Conservation (phyloP, 1,140 invertebrate species). For the Magallana angulata region DNA sequence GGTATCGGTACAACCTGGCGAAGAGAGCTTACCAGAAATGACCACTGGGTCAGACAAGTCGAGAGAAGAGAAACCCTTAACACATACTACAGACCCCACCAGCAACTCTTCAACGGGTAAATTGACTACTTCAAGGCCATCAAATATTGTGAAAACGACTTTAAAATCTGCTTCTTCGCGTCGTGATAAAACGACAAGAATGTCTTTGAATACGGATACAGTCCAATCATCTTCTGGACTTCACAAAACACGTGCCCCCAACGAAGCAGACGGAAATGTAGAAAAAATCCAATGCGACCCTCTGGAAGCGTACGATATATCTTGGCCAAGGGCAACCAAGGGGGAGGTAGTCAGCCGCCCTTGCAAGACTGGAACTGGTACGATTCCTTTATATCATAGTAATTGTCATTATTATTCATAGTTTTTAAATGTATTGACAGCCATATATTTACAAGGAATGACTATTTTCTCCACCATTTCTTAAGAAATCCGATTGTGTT, state of each 20-base stretch:
- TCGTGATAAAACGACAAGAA: neutral
- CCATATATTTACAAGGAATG: too few relatives aligned
- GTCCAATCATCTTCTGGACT: neutral
- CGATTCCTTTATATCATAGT: neutral
- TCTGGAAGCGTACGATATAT: constrained; percentile 43
- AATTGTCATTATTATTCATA: neutral
- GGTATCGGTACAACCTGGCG: neutral
- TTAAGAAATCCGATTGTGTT: too few relatives aligned
- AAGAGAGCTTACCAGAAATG: neutral
- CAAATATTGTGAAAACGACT: constrained; percentile 12
- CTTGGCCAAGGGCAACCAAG: constrained; percentile 42
- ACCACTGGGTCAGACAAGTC: neutral
- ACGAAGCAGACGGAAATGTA: neutral
- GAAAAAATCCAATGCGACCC: neutral
- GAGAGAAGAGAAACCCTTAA: neutral
- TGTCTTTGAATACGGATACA: neutral
- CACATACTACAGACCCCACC: neutral
- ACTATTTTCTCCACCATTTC: too few relatives aligned
- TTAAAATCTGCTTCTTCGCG: neutral
- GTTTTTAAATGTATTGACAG: too few relatives aligned
- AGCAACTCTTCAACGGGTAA: neutral
- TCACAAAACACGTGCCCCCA: neutral
- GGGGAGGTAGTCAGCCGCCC: constrained; percentile 1
- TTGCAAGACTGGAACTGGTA: constrained; percentile 42
- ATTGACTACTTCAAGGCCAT: neutral